phyloP scores from a whole-genome alignment of 2,888 invertebrate species.

The Luperina nickerlii region DNA sequence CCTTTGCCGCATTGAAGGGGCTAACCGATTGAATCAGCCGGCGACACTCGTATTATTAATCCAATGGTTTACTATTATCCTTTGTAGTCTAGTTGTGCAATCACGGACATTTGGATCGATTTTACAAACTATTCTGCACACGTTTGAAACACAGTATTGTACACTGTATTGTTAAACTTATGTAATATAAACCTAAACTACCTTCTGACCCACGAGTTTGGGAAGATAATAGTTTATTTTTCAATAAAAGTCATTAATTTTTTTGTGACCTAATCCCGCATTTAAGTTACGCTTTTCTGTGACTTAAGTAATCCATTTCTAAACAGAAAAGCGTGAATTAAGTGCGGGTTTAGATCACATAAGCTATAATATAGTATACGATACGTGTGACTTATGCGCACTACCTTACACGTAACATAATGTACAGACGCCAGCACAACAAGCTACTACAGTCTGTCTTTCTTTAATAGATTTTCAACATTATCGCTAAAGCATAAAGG shows the following conservation, averaged over 20 bases:
- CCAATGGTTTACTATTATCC: constrained; percentile 37
- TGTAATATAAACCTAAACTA: constrained; percentile 6
- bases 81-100: constrained; percentile 54
- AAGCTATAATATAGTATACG: no score
- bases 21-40: constrained; percentile 43
- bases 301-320: neutral
- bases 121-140: constrained; percentile 29
- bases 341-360: neutral
- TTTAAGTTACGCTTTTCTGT: neutral
- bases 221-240: neutral
- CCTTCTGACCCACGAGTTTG: neutral
- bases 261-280: neutral
- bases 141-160: constrained; percentile 23
- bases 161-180: constrained; percentile 11
- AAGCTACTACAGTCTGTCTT: no score
- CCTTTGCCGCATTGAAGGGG: constrained; percentile 47
- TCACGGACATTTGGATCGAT: constrained; percentile 33
- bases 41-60: constrained; percentile 31
- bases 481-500: no score
- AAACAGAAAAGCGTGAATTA: neutral
- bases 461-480: no score
- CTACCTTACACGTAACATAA: no score
- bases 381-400: no score
- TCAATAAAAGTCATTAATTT: neutral
- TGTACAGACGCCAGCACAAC: no score